These are phyloP conservation scores for Parelbella ahira DNA, from an alignment of 2,888 invertebrate species.

Conservation along the genomic window DNA sequence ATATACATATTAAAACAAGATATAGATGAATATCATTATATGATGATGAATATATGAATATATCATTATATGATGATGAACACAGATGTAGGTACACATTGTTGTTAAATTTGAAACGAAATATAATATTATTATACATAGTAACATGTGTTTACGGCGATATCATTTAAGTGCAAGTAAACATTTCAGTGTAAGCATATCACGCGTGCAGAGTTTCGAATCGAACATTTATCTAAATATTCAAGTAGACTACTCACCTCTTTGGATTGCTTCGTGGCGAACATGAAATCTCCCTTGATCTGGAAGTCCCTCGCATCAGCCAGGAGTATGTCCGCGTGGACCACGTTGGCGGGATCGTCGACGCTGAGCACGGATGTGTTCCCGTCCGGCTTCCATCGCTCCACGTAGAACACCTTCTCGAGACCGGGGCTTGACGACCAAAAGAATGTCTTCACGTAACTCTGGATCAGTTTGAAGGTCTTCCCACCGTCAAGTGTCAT, in stretches of 20 bases:
- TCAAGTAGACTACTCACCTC: constrained; percentile 77
- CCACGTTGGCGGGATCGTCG: constrained; percentile 68
- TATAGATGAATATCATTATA: too few species aligned
- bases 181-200: too few species aligned
- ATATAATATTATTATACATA: too few species aligned
- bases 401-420: constrained; percentile 82
- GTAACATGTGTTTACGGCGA: too few species aligned
- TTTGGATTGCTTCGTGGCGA: constrained; percentile 85
- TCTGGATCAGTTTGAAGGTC: constrained; percentile 85
- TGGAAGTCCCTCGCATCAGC: constrained; percentile 90
- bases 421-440: constrained; percentile 82
- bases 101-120: too few species aligned
- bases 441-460: constrained; percentile 88
- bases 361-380: constrained; percentile 87
- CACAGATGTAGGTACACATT: too few species aligned
- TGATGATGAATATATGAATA: too few species aligned
- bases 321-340: constrained; percentile 78
- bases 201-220: too few species aligned
- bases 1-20: too few species aligned
- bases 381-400: constrained; percentile 83
- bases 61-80: too few species aligned
- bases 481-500: constrained; percentile 87
- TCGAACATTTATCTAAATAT: too few species aligned
- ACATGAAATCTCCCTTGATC: constrained; percentile 91
- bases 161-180: too few species aligned